These are phyloP conservation scores for Andrena haemorrhoa DNA, from an alignment of 2,888 invertebrate species.

Conservation along the genomic window DNA sequence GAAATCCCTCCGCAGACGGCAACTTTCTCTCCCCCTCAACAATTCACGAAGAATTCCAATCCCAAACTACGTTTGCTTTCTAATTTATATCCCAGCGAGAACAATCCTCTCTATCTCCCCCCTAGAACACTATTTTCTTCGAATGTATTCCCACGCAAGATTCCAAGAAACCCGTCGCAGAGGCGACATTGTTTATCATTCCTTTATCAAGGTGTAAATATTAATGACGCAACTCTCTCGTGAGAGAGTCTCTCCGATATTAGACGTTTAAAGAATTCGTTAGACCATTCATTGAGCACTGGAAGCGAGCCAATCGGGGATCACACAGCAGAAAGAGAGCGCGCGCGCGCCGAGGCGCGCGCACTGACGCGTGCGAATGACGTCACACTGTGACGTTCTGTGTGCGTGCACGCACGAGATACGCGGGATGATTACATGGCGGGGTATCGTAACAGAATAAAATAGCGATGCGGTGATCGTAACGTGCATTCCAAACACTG, in stretches of 20 bases:
- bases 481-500: neutral
- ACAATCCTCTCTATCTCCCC: no score
- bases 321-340: constrained; percentile 60
- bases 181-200: neutral
- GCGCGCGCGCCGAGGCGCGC: constrained; percentile 53
- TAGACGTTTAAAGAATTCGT: constrained; percentile 2
- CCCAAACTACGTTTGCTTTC: neutral
- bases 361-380: constrained; percentile 49
- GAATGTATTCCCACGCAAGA: neutral
- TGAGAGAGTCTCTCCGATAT: neutral
- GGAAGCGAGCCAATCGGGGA: constrained; percentile 73
- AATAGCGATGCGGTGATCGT: constrained; percentile 15
- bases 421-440: constrained; percentile 28
- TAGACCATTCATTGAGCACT: constrained; percentile 63
- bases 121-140: neutral
- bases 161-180: constrained; percentile 31
- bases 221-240: neutral
- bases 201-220: neutral
- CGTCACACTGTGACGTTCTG: constrained; percentile 62
- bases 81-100: neutral
- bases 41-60: neutral
- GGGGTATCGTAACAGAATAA: constrained; percentile 60
- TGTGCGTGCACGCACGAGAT: constrained; percentile 40
- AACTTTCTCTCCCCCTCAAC: constrained; percentile 11
- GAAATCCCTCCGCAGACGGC: constrained; percentile 18